Evolutionary conservation across 2,113 vertebrate genomes (phyloP).

Genomic region (Eonycteris spelaea): DNA sequence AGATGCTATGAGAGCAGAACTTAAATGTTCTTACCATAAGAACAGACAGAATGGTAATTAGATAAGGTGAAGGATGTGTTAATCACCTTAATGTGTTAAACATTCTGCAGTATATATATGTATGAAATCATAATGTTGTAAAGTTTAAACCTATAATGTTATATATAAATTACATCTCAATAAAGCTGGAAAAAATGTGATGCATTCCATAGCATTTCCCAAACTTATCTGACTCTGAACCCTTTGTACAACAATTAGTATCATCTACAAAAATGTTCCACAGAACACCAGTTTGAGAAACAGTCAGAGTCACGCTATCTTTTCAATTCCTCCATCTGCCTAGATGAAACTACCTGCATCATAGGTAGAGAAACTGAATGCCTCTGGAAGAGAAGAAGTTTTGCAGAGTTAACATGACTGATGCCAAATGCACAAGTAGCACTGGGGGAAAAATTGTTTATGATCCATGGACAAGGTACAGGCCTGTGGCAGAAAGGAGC

Average conservation of each 20-base stretch:
- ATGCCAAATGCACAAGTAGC: neutral
- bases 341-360: neutral
- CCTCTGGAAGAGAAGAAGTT: neutral
- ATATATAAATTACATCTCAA: neutral
- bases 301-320: neutral
- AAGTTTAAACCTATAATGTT: neutral
- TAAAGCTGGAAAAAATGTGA: neutral
- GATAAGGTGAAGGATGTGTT: neutral
- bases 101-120: neutral
- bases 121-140: neutral
- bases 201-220: neutral
- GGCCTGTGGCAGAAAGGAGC: neutral
- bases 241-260: neutral
- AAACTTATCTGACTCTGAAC: neutral
- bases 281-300: neutral
- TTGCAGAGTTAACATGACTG: neutral
- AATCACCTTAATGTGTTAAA: neutral
- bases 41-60: neutral
- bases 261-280: neutral
- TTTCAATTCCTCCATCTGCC: neutral
- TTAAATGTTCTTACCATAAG: neutral
- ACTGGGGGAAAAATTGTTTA: neutral
- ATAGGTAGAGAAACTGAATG: neutral
- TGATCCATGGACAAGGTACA: rapidly evolving
- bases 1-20: neutral